phyloP scores from a whole-genome alignment of 2,113 vertebrate genomes.

The Tetrax tetrax region DNA sequence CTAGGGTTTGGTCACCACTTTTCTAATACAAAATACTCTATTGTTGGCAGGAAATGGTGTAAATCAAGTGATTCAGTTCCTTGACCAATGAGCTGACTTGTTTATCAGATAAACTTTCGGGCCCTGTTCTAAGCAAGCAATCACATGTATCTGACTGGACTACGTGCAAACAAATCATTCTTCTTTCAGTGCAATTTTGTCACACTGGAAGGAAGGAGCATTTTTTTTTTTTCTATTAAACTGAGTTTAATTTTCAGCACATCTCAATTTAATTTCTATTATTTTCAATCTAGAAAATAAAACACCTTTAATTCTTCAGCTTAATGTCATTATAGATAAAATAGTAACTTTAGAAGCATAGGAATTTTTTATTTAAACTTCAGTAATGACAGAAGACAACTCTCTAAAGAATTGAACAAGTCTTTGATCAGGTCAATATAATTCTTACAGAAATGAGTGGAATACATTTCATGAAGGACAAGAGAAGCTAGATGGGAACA shows the following conservation, averaged over 20 bases:
- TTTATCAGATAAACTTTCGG: background rate
- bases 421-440: rapidly evolving
- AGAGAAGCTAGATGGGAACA: background rate
- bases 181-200: background rate
- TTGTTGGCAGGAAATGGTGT: background rate
- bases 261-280: background rate
- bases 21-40: background rate
- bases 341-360: background rate
- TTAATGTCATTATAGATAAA: background rate
- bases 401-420: background rate
- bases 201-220: background rate
- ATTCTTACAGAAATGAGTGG: background rate
- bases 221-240: background rate
- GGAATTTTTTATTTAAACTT: background rate
- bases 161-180: background rate
- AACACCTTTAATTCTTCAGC: background rate
- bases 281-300: background rate
- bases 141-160: background rate
- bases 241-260: background rate
- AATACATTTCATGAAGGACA: background rate
- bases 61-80: background rate
- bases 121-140: background rate
- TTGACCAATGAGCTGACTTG: background rate
- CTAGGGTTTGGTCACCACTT: background rate
- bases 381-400: background rate